Conservation (phyloP, 92 coral and sea anemone species). For the Metridium senile region DNA sequence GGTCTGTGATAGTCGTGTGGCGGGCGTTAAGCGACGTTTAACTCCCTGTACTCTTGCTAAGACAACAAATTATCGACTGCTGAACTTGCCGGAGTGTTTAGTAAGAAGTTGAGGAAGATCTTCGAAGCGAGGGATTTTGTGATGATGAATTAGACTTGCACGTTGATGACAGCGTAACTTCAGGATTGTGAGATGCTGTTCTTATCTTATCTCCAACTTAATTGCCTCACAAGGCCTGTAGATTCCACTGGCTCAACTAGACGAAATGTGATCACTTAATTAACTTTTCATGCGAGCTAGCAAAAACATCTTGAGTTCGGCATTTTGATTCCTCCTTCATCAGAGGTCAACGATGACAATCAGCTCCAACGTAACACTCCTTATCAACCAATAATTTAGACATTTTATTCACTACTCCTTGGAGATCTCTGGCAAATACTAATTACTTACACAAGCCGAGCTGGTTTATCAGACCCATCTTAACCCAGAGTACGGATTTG, state of each 20-base stretch:
- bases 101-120: not conserved
- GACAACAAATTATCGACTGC: slow-evolving; percentile 25
- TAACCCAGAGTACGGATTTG: slow-evolving; percentile 41
- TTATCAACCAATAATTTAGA: slow-evolving; percentile 65
- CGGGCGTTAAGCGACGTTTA: slow-evolving; percentile 65
- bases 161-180: slow-evolving; percentile 2
- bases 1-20: slow-evolving; percentile 56
- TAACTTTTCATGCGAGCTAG: slow-evolving; percentile 70
- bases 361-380: slow-evolving; percentile 34
- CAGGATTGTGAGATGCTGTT: slow-evolving; percentile 20
- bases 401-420: slow-evolving; percentile 29
- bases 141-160: not conserved
- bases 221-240: slow-evolving; percentile 70
- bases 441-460: slow-evolving; percentile 44
- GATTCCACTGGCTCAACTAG: slow-evolving; percentile 69
- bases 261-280: slow-evolving; percentile 93
- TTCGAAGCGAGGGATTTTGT: not conserved
- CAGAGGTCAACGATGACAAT: slow-evolving; percentile 74
- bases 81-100: not conserved
- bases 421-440: slow-evolving; percentile 46
- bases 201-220: slow-evolving; percentile 98
- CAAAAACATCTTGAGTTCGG: slow-evolving; percentile 65
- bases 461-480: slow-evolving; percentile 42
- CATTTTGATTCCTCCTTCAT: slow-evolving; percentile 76
- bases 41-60: slow-evolving; percentile 17